phyloP scores from a whole-genome alignment of 2,888 invertebrate species.

The Odontomyia ornata region DNA sequence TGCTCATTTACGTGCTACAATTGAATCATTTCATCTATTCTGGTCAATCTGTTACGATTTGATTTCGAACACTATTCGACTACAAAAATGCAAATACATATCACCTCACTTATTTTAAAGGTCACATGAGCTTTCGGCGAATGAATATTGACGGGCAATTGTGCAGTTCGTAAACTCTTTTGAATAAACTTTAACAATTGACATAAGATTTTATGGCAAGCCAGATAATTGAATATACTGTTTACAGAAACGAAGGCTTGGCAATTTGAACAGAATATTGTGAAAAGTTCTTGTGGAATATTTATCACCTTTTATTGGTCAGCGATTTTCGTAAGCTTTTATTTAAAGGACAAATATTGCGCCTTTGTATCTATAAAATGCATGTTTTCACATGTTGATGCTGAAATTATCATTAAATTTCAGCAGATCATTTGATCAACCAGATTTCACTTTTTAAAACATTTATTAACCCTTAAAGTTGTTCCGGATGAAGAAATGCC shows the following conservation, averaged over 20 bases:
- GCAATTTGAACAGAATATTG: not conserved
- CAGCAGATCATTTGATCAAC: no score
- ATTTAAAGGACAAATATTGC: no score
- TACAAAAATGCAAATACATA: conserved; percentile 23
- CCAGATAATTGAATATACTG: conserved; percentile 18
- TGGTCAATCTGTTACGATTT: no score
- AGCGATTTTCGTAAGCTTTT: no score
- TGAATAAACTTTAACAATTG: conserved; percentile 34
- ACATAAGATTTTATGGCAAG: conserved; percentile 30
- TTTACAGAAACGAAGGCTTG: not conserved
- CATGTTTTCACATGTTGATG: no score
- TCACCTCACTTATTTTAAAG: conserved; percentile 16
- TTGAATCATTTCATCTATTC: no score
- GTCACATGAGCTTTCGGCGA: conserved; percentile 11
- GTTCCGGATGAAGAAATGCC: no score
- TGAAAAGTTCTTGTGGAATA: not conserved
- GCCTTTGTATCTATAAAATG: no score
- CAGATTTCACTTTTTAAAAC: no score
- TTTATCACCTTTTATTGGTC: not conserved
- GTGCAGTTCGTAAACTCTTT: not conserved
- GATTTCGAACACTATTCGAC: not conserved
- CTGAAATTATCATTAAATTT: no score
- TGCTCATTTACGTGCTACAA: no score
- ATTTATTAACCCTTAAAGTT: no score
- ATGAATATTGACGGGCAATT: conserved; percentile 25